Base-by-base conservation (phyloP, 2,113 vertebrate genomes). In the Elanoides forficatus region DNA sequence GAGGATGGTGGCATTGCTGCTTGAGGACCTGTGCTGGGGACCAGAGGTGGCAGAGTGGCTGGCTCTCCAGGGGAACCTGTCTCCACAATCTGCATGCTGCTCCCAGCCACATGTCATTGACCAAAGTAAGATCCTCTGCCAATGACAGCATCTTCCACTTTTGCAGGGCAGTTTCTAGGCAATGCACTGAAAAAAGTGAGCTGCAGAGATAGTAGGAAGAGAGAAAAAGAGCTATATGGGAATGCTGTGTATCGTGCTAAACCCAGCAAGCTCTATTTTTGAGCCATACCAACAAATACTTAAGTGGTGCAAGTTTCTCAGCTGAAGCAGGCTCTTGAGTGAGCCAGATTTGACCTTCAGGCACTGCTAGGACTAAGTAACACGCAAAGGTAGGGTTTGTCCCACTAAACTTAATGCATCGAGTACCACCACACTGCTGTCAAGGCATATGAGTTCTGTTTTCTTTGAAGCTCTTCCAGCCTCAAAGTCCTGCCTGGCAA, bases 401-500 rank as follows among this genome's bases (percentile, higher is more conserved):
- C 80, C 88, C 65, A n/a, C 55, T 12, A 10, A 75, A 89, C 21
- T 5, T 13, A 30, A 8, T 13, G 22, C 48, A 34, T 10, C 1
- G 30, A 82, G 56, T 70, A 4, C 59, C 20, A 25, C 55, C 71
- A 42, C 5, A 0, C 42, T 66, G 53, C 91, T 89, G 47, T n/a
- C 50, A 52, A 13, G 63, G n/a, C 63, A 18, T 0, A 36, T 0
- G 1, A 52, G 56, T 26, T 79, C 68, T 14, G 45, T 60, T 95
- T 86, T 56, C 92, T 90, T 84, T 92, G 82, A 95, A 90, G 65
- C n/a, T 83, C 60, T 83, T 81, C 85, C 90, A 89, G 34, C 36
- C 89, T 60, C 52, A 7, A 43, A 92, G 97, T 95, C 94, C 96
- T 96, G 82, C 82, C 92, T 88, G 94, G 95, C 82, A 95, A 85